Base-by-base conservation (phyloP, 2,113 vertebrate genomes). In the Micronycteris hirsuta region DNA sequence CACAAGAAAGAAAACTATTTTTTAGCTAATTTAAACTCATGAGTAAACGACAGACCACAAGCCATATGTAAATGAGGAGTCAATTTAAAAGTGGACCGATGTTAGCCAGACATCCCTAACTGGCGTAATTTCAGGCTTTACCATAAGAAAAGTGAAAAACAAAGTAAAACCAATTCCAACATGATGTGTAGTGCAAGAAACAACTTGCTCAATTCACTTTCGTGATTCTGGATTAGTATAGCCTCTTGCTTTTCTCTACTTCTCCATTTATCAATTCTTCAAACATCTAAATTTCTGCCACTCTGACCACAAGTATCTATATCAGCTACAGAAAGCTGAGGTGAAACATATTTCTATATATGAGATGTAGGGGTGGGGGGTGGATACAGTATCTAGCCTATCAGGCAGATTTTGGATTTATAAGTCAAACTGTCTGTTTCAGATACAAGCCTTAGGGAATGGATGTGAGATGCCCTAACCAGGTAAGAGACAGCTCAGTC, bases 1-100 rank as follows among this genome's bases (percentile, higher is more conserved):
- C 73, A 82, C 4, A 71, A 86, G 26, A 87, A 89, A 71, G 67
- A 89, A 94, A 88, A 84, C 36, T 24, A 56, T 36, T 86, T 93
- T 86, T 61, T 12, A 93, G 56, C 26, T 77, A 70, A 77, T 73
- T 82, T 61, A 89, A 3, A 70, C 28, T 70, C 61, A 84, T 47
- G 49, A 82, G 22, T 67, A 94, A 95, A 84, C 54, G n/a, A 45
- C 20, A 82, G 74, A 47, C 28, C 26, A 70, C 22, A 82, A 45
- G 58, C 7, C 9, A 38, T 6, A 17, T 5, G 73, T 80, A 81
- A 76, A 84, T 89, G 68, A 77, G 41, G n/a, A 56, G 22, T 86
- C 47, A 83, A 41, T 71, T 89, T 86, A 65, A 86, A 89, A 70
- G 31, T 54, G 22, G 16, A 78, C n/a, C 61, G 16, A 43, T 92